These are phyloP conservation scores for Creontiades dilutus DNA, from an alignment of 2,888 invertebrate genomes.

Conservation along the genomic window DNA sequence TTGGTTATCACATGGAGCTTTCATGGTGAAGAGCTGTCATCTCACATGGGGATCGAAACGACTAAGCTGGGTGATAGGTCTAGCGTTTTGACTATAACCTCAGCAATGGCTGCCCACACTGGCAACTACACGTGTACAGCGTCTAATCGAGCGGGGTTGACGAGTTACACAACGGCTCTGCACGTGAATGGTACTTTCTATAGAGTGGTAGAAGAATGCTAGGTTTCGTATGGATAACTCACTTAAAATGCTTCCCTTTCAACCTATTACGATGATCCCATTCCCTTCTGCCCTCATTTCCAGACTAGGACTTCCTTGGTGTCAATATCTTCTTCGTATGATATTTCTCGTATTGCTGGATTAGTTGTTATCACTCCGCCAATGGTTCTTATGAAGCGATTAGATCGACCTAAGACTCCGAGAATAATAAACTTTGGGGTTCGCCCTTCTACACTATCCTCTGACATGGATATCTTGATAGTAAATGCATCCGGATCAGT, in stretches of 20 bases:
- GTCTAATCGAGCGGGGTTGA: constrained; percentile 85
- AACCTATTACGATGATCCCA: background rate
- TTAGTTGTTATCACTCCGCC: too few relatives aligned
- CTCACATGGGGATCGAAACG: constrained; percentile 77
- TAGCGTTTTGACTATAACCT: constrained; percentile 82
- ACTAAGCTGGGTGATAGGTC: constrained; percentile 77
- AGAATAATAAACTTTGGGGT: too few relatives aligned
- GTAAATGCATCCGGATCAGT: too few relatives aligned
- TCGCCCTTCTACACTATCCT: too few relatives aligned
- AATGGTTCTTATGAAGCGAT: too few relatives aligned
- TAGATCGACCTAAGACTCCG: too few relatives aligned
- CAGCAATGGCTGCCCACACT: constrained; percentile 84
- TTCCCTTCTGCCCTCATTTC: background rate
- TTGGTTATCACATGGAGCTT: constrained; percentile 87
- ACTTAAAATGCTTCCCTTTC: constrained; percentile 18
- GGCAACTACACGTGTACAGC: constrained; percentile 89
- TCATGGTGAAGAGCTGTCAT: constrained; percentile 79
- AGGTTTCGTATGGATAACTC: constrained; percentile 29
- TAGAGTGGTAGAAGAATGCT: constrained; percentile 54
- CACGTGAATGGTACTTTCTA: constrained; percentile 85
- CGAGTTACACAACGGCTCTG: constrained; percentile 84
- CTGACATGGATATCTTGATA: too few relatives aligned
- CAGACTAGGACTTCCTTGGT: background rate
- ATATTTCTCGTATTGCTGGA: too few relatives aligned
- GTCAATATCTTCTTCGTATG: background rate